Evolutionary conservation across 2,113 vertebrate species (phyloP).

Genomic region (Pardalotus punctatus): DNA sequence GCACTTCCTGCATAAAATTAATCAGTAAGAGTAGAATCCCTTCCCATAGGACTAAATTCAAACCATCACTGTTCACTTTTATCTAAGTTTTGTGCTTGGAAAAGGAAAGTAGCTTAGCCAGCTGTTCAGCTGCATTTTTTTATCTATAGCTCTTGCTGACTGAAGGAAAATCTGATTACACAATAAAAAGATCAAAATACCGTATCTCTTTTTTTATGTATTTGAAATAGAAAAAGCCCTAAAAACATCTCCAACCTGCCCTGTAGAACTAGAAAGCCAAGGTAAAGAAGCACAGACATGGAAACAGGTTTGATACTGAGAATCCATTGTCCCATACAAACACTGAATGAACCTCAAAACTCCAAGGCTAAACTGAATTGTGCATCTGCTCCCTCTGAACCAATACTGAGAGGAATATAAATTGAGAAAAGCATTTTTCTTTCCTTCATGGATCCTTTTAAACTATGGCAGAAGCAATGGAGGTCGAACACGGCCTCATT

Average conservation of each 20-base stretch:
- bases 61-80: neutral
- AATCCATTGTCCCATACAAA: neutral
- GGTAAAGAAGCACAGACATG: neutral
- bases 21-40: slow-evolving; percentile 3
- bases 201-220: neutral
- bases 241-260: neutral
- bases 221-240: neutral
- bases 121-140: neutral
- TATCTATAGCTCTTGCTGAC: neutral
- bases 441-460: neutral
- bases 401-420: neutral
- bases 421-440: neutral
- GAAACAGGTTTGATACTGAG: neutral
- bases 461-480: neutral
- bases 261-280: neutral
- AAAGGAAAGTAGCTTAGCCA: neutral
- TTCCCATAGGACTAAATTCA: neutral
- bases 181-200: neutral
- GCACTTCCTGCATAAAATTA: neutral
- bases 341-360: neutral
- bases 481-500: neutral
- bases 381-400: neutral
- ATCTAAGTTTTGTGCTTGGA: neutral
- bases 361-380: neutral
- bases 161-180: neutral